phyloP scores from a whole-genome alignment of 1,140 invertebrate genomes.

The Zaprionus camerounensis region DNA sequence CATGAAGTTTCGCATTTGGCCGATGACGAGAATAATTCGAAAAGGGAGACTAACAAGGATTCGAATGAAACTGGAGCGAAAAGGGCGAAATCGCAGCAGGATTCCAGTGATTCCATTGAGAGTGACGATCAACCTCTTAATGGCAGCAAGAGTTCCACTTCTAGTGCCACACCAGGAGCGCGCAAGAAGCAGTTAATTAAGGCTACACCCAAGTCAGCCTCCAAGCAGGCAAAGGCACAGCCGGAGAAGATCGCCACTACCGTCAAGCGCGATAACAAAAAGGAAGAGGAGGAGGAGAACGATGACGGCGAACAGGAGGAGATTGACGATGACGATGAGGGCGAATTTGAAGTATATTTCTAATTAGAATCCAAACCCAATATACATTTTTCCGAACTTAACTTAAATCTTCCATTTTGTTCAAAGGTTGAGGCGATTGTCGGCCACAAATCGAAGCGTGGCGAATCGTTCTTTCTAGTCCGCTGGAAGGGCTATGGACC shows the following conservation, averaged over 20 bases:
- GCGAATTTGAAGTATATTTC: constrained; percentile 62
- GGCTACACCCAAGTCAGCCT: constrained; percentile 37
- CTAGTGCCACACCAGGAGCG: constrained; percentile 12
- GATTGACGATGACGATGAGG: constrained; percentile 18
- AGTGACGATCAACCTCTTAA: constrained; percentile 63
- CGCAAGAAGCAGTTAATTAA: constrained; percentile 47
- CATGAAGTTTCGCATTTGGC: constrained; percentile 18
- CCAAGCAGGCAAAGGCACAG: constrained; percentile 24
- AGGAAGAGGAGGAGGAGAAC: not conserved
- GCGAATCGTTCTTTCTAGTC: constrained; percentile 90
- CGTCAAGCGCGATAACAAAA: constrained; percentile 44
- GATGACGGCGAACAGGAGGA: not conserved
- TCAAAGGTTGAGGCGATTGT: constrained; percentile 89
- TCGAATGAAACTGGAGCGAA: constrained; percentile 26
- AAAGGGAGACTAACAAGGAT: constrained; percentile 17
- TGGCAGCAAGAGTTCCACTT: constrained; percentile 48
- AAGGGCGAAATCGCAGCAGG: constrained; percentile 17
- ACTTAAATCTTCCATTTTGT: not conserved
- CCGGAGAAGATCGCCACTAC: constrained; percentile 4
- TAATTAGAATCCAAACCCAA: not conserved
- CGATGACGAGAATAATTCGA: constrained; percentile 28
- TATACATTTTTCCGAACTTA: not conserved
- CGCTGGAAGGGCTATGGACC: constrained; percentile 92
- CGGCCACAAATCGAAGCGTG: constrained; percentile 88
- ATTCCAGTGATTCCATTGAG: constrained; percentile 35